These are phyloP conservation scores for Episyrphus balteatus DNA, from an alignment of 1,140 invertebrate species.

Conservation along the genomic window DNA sequence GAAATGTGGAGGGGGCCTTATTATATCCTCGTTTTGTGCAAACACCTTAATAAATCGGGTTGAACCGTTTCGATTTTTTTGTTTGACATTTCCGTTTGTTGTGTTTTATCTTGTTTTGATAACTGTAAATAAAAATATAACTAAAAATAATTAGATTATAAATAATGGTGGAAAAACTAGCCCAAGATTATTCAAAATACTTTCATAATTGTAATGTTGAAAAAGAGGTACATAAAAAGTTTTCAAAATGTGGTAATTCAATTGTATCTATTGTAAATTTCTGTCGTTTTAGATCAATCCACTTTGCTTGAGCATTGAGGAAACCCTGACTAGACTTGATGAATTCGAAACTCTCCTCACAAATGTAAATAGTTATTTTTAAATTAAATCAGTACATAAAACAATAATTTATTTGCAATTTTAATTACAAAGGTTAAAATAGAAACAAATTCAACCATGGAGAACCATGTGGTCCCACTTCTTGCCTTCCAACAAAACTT, in stretches of 20 bases:
- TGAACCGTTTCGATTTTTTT: too few species aligned
- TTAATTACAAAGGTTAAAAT: constrained; percentile 18
- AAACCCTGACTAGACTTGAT: constrained; percentile 24
- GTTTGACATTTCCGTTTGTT: too few species aligned
- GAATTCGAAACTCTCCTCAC: constrained; percentile 27
- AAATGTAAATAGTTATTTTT: constrained; percentile 8
- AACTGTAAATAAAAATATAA: constrained; percentile 5
- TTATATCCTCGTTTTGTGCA: too few species aligned
- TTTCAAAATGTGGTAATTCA: neutral
- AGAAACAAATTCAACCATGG: constrained; percentile 26
- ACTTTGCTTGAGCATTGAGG: constrained; percentile 30
- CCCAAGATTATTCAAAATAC: constrained; percentile 22
- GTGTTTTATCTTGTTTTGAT: too few species aligned
- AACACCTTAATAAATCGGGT: too few species aligned
- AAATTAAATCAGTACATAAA: neutral
- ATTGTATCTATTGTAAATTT: neutral
- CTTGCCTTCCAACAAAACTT: constrained; percentile 19
- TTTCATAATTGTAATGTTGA: constrained; percentile 23
- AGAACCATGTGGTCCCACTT: constrained; percentile 23
- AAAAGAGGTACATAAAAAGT: constrained; percentile 12
- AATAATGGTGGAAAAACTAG: constrained; percentile 11
- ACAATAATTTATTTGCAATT: neutral
- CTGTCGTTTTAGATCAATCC: constrained; percentile 18
- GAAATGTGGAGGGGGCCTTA: too few species aligned
- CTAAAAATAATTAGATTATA: neutral